A percentile compares a stretch with the other conserved stretches of the same genome.
Conservation (phyloP, 2,797 vertebrate genomes). For the Cossypha heuglini region DNA sequence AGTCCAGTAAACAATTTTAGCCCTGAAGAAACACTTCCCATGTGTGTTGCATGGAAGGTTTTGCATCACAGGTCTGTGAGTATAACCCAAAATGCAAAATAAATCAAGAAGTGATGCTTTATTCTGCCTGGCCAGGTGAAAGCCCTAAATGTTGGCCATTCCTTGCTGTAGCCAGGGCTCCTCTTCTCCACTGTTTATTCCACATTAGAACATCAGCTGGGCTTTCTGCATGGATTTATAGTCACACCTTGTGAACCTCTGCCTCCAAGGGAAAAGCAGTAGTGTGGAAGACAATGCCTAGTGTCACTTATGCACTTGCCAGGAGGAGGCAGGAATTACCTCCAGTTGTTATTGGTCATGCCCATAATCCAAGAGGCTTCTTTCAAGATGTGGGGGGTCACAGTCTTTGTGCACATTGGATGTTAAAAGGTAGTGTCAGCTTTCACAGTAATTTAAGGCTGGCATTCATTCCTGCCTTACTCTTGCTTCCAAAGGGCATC, state of each 20-base stretch:
- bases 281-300: neutral
- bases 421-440: conserved; percentile 17
- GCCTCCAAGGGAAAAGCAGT: neutral
- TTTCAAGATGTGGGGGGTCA: neutral
- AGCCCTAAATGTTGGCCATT: fast-evolving
- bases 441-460: conserved; percentile 32
- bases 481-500: neutral
- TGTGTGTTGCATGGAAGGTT: neutral
- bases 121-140: neutral
- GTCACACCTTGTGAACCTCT: neutral
- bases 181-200: neutral
- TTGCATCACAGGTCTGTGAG: neutral
- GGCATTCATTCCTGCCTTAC: neutral
- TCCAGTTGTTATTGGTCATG: neutral
- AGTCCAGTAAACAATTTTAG: neutral
- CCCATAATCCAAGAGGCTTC: neutral
- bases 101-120: neutral
- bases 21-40: neutral
- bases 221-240: neutral
- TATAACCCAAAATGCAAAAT: neutral
- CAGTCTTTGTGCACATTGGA: neutral
- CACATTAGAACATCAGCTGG: neutral
- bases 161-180: neutral
- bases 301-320: neutral
- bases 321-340: neutral